These are phyloP conservation scores for Mastomys coucha DNA, from an alignment of 2,113 vertebrate species.

Conservation along the genomic window DNA sequence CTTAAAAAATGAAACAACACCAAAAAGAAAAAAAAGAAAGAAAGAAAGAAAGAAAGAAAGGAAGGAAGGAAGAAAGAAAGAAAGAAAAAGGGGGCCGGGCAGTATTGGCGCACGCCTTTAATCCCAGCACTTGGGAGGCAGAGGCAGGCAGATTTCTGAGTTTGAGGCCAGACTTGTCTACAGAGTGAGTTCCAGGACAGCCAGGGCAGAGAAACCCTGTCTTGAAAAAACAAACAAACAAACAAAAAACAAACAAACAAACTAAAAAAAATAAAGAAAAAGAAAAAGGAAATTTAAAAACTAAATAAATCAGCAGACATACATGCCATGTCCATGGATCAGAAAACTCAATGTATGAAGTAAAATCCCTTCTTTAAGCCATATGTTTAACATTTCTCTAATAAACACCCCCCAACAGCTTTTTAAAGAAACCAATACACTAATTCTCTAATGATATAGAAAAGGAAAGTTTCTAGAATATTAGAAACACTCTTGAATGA, in stretches of 20 bases:
- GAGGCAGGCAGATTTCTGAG: no score
- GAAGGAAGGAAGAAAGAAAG: background rate
- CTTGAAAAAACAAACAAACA: no score
- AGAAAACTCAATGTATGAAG: background rate
- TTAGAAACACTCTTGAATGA: conserved; percentile 35
- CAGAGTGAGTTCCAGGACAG: no score
- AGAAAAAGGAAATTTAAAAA: conserved; percentile 18
- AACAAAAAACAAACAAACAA: background rate
- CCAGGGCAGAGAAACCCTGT: no score
- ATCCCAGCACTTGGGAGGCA: no score
- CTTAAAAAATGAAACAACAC: background rate
- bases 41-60: no score
- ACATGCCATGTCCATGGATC: background rate
- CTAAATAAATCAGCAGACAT: background rate
- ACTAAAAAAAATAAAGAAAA: background rate
- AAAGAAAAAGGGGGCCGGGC: background rate
- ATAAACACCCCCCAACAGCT: background rate
- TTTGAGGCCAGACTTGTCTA: no score
- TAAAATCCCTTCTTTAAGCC: background rate
- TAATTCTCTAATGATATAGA: conserved; percentile 36
- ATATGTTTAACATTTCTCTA: background rate
- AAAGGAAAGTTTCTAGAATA: conserved; percentile 12
- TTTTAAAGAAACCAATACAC: background rate
- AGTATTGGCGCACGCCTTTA: no score
- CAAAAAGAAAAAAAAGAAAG: background rate